Percentiles rank a stretch among this genome's conserved stretches.
These are phyloP conservation scores for Pangasianodon hypophthalmus DNA, from an alignment of 2,113 vertebrate genomes.

Conservation along the genomic window DNA sequence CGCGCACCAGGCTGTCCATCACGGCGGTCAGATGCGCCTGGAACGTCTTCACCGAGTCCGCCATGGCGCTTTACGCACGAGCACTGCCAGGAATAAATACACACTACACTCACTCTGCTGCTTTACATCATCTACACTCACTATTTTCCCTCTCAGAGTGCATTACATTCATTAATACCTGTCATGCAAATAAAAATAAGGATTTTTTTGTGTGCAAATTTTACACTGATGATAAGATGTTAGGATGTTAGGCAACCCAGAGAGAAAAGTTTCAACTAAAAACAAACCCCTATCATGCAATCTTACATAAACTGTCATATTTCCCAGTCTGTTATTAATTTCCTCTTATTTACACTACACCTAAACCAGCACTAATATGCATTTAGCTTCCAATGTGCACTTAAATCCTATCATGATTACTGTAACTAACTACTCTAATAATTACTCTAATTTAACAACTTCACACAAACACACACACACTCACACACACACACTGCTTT, in stretches of 20 bases:
- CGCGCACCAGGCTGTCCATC: constrained; percentile 78
- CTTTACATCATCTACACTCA: neutral
- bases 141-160: neutral
- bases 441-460: neutral
- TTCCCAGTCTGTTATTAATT: neutral
- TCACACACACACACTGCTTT: neutral
- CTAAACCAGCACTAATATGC: neutral
- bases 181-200: neutral
- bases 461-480: neutral
- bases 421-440: neutral
- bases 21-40: constrained; percentile 78
- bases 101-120: neutral
- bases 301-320: neutral
- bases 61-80: constrained; percentile 55
- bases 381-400: neutral
- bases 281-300: neutral
- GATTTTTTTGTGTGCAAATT: neutral
- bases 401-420: neutral
- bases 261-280: neutral
- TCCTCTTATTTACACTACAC: neutral
- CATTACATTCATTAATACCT: neutral
- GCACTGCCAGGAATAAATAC: neutral
- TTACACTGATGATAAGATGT: neutral
- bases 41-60: constrained; percentile 75
- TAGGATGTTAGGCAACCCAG: neutral